Percentiles rank a stretch among this genome's conserved stretches.
Conservation (phyloP, 2,888 invertebrate genomes). For the Ophion obscuratus region DNA sequence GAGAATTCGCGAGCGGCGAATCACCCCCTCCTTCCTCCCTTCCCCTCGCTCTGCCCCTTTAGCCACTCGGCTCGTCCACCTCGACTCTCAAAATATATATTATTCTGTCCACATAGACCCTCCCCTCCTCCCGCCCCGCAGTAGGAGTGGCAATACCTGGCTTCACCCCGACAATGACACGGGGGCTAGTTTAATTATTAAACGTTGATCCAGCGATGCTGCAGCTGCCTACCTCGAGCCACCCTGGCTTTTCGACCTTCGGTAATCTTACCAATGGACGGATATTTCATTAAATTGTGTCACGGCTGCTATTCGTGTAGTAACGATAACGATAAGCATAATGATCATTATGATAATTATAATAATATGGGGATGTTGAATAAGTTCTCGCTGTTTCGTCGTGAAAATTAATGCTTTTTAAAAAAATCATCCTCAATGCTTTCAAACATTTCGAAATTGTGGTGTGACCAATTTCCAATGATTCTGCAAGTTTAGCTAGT, state of each 20-base stretch:
- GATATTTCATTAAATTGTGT: background rate
- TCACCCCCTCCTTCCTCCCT: background rate
- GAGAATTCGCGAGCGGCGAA: constrained; percentile 38
- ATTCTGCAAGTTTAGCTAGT: too few relatives aligned
- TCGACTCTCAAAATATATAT: background rate
- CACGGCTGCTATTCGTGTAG: too few relatives aligned
- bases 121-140: background rate
- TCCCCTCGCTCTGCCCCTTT: background rate
- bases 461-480: too few relatives aligned
- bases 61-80: too few relatives aligned
- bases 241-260: background rate
- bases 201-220: constrained; percentile 22
- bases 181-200: constrained; percentile 33
- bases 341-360: too few relatives aligned
- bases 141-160: constrained; percentile 27
- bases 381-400: too few relatives aligned
- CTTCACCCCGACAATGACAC: constrained; percentile 12
- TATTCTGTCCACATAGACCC: background rate
- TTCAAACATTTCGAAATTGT: too few relatives aligned
- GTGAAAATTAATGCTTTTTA: too few relatives aligned
- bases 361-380: too few relatives aligned
- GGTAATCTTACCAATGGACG: background rate
- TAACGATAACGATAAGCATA: too few relatives aligned
- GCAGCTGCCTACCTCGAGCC: background rate
- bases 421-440: too few relatives aligned